Percentiles rank a stretch among this genome's conserved stretches.
phyloP scores from a whole-genome alignment of 64 coral and sea anemone species.

The Stylophora pistillata region DNA sequence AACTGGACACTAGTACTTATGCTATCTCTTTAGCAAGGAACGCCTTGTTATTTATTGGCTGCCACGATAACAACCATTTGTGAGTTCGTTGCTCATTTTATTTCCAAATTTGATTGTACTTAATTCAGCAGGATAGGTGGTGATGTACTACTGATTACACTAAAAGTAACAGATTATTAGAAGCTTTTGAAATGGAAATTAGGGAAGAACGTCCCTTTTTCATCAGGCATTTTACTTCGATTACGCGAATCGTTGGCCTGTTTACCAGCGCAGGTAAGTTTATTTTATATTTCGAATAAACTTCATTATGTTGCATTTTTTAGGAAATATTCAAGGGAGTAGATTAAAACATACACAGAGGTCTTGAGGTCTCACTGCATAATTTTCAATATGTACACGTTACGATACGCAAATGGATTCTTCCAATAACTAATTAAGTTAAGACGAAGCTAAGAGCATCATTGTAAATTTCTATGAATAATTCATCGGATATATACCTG shows the following conservation, averaged over 20 bases:
- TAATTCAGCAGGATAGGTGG: not conserved
- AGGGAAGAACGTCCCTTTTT: conserved; percentile 24
- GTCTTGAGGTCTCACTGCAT: no score
- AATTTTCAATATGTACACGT: no score
- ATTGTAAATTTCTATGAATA: not conserved
- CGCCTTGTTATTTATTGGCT: conserved; percentile 35
- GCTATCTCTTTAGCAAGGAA: not conserved
- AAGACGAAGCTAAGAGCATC: no score
- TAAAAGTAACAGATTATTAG: not conserved
- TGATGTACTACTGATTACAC: not conserved
- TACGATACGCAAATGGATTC: no score
- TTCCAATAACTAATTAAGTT: no score
- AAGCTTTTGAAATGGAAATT: conserved; percentile 2
- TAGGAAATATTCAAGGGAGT: no score
- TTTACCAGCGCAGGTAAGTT: conserved; percentile 40
- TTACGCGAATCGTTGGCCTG: conserved; percentile 39
- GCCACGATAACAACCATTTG: conserved; percentile 39
- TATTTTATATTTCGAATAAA: not conserved
- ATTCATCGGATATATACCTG: not conserved
- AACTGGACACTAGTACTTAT: conserved; percentile 8
- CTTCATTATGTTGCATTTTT: no score
- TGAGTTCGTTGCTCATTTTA: not conserved
- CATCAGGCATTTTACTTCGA: conserved; percentile 52
- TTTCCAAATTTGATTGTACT: not conserved
- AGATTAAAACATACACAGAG: no score